phyloP scores from a whole-genome alignment of 2,888 invertebrate species.

The Dicyrtomina minuta region DNA sequence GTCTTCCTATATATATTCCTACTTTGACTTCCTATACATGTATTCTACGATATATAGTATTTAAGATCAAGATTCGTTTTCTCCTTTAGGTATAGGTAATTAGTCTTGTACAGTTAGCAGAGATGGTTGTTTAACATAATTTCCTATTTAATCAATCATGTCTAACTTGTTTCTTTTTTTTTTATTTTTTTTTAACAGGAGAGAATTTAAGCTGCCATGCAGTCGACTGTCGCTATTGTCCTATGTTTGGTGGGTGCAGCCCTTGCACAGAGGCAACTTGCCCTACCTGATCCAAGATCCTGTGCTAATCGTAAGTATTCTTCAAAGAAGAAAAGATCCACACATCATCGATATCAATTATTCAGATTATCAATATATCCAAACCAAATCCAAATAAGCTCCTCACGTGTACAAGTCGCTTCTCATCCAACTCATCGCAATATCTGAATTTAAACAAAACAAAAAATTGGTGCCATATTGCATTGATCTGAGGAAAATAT shows the following conservation, averaged over 20 bases:
- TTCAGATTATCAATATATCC: constrained; percentile 34
- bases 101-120: too few relatives aligned
- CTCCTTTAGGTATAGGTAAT: too few relatives aligned
- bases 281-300: constrained; percentile 83
- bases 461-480: too few relatives aligned
- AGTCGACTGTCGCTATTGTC: constrained; percentile 54
- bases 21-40: too few relatives aligned
- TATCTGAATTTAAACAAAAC: constrained; percentile 7
- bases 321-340: too few relatives aligned
- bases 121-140: background rate
- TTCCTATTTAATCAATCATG: constrained; percentile 16
- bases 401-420: too few relatives aligned
- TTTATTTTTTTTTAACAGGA: constrained; percentile 20
- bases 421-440: background rate
- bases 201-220: constrained; percentile 27
- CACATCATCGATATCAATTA: background rate
- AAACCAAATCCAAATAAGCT: too few relatives aligned
- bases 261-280: constrained; percentile 77
- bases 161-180: background rate
- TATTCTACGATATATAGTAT: too few relatives aligned
- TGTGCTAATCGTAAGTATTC: constrained; percentile 78
- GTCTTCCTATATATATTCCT: too few relatives aligned
- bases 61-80: too few relatives aligned
- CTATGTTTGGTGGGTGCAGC: constrained; percentile 68
- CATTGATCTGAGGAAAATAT: too few relatives aligned